phyloP scores from a whole-genome alignment of 2,113 vertebrate species.

The Tupaia tana region DNA sequence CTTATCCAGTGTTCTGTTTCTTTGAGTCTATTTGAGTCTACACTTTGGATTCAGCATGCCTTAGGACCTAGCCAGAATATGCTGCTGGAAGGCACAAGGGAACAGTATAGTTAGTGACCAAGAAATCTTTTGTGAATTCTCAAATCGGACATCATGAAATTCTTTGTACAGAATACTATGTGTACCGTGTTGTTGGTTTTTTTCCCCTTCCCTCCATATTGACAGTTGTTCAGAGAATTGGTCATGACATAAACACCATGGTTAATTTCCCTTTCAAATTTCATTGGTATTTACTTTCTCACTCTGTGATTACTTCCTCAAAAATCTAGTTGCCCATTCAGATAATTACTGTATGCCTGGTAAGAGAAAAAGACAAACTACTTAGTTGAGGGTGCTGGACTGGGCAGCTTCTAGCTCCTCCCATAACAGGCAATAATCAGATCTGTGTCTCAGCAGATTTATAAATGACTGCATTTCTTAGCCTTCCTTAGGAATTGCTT shows the following conservation, averaged over 20 bases:
- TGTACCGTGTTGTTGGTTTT: too few relatives aligned
- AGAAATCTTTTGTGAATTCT: constrained; percentile 33
- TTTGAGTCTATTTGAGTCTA: not conserved
- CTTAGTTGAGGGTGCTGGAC: constrained; percentile 10
- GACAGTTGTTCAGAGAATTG: constrained; percentile 4
- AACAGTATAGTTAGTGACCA: not conserved
- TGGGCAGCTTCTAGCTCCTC: not conserved
- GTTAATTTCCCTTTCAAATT: constrained; percentile 37
- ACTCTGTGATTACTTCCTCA: not conserved
- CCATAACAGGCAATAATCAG: not conserved
- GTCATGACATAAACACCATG: not conserved
- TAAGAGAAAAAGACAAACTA: constrained; percentile 40
- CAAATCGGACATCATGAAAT: not conserved
- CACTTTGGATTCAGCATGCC: not conserved
- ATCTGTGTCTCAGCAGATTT: constrained; percentile 46
- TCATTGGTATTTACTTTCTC: constrained; percentile 47
- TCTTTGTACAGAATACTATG: not conserved
- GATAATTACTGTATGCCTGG: not conserved
- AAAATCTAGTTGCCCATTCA: constrained; percentile 14
- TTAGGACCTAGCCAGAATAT: not conserved
- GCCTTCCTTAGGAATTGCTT: constrained; percentile 44
- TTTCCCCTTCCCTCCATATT: not conserved
- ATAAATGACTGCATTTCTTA: constrained; percentile 50
- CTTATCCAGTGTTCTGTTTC: constrained; percentile 21
- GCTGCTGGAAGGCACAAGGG: not conserved